Evolutionary conservation across 2,113 vertebrate genomes (phyloP).

Genomic region (Sclerurus mexicanus): DNA sequence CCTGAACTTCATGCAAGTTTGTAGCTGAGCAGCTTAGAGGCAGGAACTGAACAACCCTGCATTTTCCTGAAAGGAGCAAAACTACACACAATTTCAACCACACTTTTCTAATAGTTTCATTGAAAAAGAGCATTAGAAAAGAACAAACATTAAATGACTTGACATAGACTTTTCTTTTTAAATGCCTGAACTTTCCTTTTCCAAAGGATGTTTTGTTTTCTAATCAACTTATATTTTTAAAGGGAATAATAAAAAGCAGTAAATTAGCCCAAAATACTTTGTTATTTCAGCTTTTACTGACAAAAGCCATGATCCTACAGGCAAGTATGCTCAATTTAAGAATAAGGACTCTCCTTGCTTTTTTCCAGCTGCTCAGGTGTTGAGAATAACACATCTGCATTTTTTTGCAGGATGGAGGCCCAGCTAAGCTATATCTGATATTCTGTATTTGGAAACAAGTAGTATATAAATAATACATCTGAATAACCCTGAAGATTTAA

Average conservation of each 20-base stretch:
- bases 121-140: not conserved
- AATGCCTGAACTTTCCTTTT: slow-evolving; percentile 33
- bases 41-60: not conserved
- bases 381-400: not conserved
- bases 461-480: not conserved
- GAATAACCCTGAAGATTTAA: slow-evolving; percentile 2
- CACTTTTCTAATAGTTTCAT: not conserved
- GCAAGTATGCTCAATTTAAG: not conserved
- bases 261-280: not conserved
- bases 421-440: not conserved
- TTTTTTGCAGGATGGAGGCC: not conserved
- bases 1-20: not conserved
- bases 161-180: not conserved
- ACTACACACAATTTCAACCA: not conserved
- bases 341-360: not conserved
- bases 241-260: slow-evolving; percentile 11
- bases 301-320: not conserved
- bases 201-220: not conserved
- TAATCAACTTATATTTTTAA: slow-evolving; percentile 4
- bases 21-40: not conserved
- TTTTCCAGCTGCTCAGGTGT: not conserved
- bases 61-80: not conserved
- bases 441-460: not conserved
- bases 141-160: not conserved
- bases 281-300: not conserved